Base-by-base conservation (phyloP, 2,113 vertebrate genomes). In the Cnemophilus loriae region DNA sequence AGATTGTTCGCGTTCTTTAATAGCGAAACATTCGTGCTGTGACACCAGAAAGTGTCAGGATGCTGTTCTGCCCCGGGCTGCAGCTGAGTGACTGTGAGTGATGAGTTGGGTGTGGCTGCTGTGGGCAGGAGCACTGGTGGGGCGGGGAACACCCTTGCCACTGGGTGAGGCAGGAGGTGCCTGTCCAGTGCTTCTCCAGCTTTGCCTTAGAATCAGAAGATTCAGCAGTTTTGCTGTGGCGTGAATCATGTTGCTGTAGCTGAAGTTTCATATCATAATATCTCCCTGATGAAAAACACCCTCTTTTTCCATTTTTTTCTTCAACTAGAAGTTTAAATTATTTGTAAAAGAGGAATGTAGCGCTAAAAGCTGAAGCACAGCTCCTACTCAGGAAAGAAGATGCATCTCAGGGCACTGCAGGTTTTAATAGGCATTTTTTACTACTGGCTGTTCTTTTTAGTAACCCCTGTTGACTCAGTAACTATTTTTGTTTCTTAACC, bases 121-220 rank as follows among this genome's bases (percentile, higher is more conserved):
- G 1, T 19, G 41, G 19, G 53, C 1, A 3, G 59, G 44, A 30
- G 28, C 17, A 1, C 37, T 14, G 65, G 13, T 11, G 53, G 64
- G 20, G 61, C 27, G 33, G 26, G 18, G 42, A 85, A 21, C 8
- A 6, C 50, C 59, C 44, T 42, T 0, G 0, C n/a, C 39, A 3
- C 22, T 6, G 44, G 16, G 26, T 0, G 5, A 60, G 42, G 56
- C 84, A 37, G 77, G 28, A 79, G 71, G 9, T 26, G 24, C 21
- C 0, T 0, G 8, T 39, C 28, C 7, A 3, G 10, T 37, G 37
- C 24, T 55, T 69, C 46, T 79, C n/a, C 39, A 42, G 0, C 35
- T 68, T 60, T 60, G 57, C n/a, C 50, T 46, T 18, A 16, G 26
- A 59, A 50, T 71, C n/a, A 37, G 35, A 55, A 63, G 35, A 42